Evolutionary conservation across 23 tunicate genomes (phyloP).

Genomic region (Oikopleura dioica): DNA sequence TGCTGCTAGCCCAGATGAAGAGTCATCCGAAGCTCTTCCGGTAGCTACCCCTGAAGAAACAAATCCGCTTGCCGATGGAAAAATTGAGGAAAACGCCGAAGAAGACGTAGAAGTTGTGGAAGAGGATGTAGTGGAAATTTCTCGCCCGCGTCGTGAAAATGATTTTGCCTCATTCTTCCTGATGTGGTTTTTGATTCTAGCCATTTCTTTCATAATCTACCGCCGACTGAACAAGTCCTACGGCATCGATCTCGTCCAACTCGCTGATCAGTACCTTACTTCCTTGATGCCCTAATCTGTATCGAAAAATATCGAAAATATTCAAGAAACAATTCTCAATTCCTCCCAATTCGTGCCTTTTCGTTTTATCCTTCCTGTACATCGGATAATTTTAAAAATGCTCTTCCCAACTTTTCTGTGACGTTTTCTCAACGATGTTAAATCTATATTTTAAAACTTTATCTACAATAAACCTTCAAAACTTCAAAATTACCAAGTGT

Average conservation of each 20-base stretch:
- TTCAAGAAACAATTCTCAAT: no score
- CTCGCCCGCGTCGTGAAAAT: background rate
- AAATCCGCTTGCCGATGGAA: constrained; percentile 5
- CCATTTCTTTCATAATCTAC: constrained; percentile 32
- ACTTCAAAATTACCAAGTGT: no score
- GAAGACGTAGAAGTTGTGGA: no score
- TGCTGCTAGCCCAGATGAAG: background rate
- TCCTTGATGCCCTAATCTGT: background rate
- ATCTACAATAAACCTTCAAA: no score
- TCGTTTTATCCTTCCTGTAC: no score
- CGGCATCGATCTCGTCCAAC: constrained; percentile 6
- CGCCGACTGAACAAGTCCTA: constrained; percentile 27
- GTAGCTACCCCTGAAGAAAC: background rate
- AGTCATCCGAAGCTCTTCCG: constrained; percentile 2
- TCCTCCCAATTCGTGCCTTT: no score
- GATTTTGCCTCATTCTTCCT: constrained; percentile 37
- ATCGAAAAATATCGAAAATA: no score
- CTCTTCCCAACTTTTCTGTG: no score
- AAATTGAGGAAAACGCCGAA: no score
- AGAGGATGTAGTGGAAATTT: background rate
- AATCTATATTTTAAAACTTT: no score
- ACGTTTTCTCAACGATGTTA: no score
- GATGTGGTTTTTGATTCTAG: constrained; percentile 29
- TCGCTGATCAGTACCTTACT: background rate
- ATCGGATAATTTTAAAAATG: no score